These are phyloP conservation scores for Ecliptopera silaceata DNA, from an alignment of 2,888 invertebrate genomes.

Conservation along the genomic window DNA sequence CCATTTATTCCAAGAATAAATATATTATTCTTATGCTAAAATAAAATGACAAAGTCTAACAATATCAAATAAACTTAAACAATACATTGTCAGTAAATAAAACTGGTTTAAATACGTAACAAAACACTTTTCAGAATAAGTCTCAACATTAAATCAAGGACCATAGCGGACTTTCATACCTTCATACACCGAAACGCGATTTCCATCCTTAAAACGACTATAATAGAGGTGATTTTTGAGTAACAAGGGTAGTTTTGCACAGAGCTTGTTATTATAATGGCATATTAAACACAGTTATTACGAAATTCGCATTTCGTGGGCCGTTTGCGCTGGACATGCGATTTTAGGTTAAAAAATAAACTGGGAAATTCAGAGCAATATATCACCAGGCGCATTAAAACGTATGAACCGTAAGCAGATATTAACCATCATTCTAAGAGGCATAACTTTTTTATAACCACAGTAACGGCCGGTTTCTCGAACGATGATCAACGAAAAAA, in stretches of 20 bases:
- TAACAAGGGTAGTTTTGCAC: constrained; percentile 3
- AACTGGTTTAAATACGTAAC: background rate
- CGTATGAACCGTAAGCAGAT: constrained; percentile 9
- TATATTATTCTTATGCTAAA: too few species aligned
- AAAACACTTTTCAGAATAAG: constrained; percentile 10
- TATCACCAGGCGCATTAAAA: background rate
- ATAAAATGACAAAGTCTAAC: too few species aligned
- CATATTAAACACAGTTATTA: constrained; percentile 63
- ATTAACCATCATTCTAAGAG: too few species aligned
- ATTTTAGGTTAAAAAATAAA: constrained; percentile 52
- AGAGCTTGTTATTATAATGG: constrained; percentile 57
- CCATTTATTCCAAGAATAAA: too few species aligned
- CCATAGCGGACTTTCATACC: constrained; percentile 7
- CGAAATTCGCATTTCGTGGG: constrained; percentile 57
- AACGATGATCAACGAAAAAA: too few species aligned
- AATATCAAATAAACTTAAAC: too few species aligned
- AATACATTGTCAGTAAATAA: background rate
- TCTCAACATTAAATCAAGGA: constrained; percentile 13
- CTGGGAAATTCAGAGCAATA: constrained; percentile 16
- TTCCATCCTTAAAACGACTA: background rate
- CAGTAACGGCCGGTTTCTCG: too few species aligned
- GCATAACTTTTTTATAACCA: too few species aligned
- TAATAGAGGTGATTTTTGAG: constrained; percentile 12
- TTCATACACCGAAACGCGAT: constrained; percentile 1
- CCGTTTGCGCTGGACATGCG: constrained; percentile 57